These are phyloP conservation scores for Argyresthia goedartella DNA, from an alignment of 2,888 invertebrate genomes.

Conservation along the genomic window DNA sequence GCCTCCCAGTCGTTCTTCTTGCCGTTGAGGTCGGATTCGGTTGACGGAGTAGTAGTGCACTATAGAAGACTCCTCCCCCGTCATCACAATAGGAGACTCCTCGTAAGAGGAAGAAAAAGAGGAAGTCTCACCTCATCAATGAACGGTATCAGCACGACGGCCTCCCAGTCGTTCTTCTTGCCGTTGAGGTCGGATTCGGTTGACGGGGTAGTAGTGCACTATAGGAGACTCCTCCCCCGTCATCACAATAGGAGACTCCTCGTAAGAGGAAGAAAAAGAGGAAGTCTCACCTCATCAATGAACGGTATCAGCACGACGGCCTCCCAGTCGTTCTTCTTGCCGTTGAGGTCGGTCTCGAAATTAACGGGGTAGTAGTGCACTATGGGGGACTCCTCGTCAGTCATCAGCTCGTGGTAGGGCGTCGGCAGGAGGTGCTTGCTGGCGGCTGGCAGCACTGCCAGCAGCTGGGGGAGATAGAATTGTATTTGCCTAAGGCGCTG, in stretches of 20 bases:
- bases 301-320: slow-evolving; percentile 95
- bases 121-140: slow-evolving; percentile 93
- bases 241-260: slow-evolving; percentile 75
- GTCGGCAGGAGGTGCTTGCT: slow-evolving; percentile 83
- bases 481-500: no score
- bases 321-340: slow-evolving; percentile 97
- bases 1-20: slow-evolving; percentile 98
- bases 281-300: slow-evolving; percentile 79
- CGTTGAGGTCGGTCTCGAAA: slow-evolving; percentile 95
- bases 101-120: no score
- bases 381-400: slow-evolving; percentile 83
- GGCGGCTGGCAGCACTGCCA: slow-evolving; percentile 91
- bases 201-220: slow-evolving; percentile 89
- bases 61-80: slow-evolving; percentile 83
- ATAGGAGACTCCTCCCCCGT: slow-evolving; percentile 84
- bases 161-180: slow-evolving; percentile 97
- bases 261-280: no score
- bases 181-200: slow-evolving; percentile 95
- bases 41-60: slow-evolving; percentile 91
- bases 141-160: slow-evolving; percentile 93
- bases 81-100: slow-evolving; percentile 80
- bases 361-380: slow-evolving; percentile 91
- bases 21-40: slow-evolving; percentile 93
- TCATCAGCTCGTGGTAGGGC: slow-evolving; percentile 85
- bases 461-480: slow-evolving; percentile 60